Evolutionary conservation across 1,140 invertebrate genomes (phyloP).

Genomic region (Harpegnathos saltator): DNA sequence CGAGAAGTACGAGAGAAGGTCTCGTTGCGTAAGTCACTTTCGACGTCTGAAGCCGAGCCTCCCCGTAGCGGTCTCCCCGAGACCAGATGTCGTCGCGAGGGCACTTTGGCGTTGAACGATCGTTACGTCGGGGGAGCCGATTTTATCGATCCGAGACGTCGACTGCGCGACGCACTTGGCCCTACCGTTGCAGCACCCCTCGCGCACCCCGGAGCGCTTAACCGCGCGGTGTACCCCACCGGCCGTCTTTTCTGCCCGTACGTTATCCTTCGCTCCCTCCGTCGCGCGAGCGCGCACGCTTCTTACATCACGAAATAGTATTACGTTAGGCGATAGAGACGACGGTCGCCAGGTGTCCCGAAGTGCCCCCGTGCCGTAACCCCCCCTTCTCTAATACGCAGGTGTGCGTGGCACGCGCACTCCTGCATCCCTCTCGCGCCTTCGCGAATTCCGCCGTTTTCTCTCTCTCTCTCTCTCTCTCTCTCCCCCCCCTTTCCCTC

Average conservation of each 20-base stretch:
- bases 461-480: conserved; percentile 8
- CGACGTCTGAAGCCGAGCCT: conserved; percentile 26
- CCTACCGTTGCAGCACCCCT: conserved; percentile 3
- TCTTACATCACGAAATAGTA: conserved; percentile 67
- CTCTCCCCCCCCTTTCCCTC: not conserved
- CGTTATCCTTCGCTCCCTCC: conserved; percentile 53
- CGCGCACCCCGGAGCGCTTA: conserved; percentile 46
- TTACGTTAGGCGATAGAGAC: conserved; percentile 70
- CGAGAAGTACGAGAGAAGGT: conserved; percentile 4
- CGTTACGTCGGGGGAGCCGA: conserved; percentile 52
- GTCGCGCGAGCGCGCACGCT: conserved; percentile 8
- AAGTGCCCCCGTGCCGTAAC: conserved; percentile 62
- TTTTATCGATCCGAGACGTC: conserved; percentile 71
- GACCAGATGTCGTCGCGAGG: conserved; percentile 59
- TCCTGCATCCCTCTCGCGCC: conserved; percentile 44
- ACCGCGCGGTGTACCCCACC: conserved; percentile 45
- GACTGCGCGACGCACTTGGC: conserved; percentile 55
- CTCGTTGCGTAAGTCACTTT: conserved; percentile 42
- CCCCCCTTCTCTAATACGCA: conserved; percentile 65
- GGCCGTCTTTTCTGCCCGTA: conserved; percentile 57
- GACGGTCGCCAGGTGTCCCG: conserved; percentile 73
- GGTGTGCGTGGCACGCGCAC: conserved; percentile 76
- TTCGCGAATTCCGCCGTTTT: conserved; percentile 3
- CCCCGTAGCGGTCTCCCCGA: conserved; percentile 10
- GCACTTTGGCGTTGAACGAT: conserved; percentile 40